These are phyloP conservation scores for Eupithecia exiguata DNA, from an alignment of 2,888 invertebrate genomes.

Conservation along the genomic window DNA sequence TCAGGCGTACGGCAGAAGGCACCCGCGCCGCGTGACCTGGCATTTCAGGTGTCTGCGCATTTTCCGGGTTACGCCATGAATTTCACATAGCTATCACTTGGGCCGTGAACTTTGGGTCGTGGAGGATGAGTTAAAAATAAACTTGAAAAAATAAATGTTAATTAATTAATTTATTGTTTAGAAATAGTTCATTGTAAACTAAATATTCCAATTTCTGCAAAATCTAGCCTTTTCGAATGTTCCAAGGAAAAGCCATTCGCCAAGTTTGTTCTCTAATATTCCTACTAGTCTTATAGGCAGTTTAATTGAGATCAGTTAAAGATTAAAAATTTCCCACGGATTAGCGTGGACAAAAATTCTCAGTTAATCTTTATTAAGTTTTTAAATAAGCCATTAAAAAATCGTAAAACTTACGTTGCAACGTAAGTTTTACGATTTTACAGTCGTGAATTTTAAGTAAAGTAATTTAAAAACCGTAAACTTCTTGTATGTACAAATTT, in stretches of 20 bases:
- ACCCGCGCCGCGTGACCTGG: conserved; percentile 56
- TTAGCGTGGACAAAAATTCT: not conserved
- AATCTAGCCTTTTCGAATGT: too few relatives aligned
- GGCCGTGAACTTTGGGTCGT: not conserved
- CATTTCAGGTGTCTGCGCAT: conserved; percentile 63
- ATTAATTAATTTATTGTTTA: too few relatives aligned
- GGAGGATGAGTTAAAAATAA: not conserved
- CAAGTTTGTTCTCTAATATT: too few relatives aligned
- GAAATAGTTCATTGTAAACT: too few relatives aligned
- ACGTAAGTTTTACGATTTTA: too few relatives aligned
- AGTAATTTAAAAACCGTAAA: conserved; percentile 9
- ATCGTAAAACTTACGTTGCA: not conserved
- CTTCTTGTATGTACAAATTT: not conserved
- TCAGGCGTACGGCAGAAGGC: conserved; percentile 63
- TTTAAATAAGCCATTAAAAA: not conserved
- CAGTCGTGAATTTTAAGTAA: not conserved
- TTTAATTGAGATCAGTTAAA: not conserved
- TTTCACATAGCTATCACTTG: conserved; percentile 34
- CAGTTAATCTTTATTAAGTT: not conserved
- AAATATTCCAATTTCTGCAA: too few relatives aligned
- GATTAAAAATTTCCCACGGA: not conserved
- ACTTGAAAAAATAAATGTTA: not conserved
- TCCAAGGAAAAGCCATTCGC: too few relatives aligned
- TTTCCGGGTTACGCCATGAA: conserved; percentile 44
- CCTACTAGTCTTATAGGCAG: too few relatives aligned